Evolutionary conservation across 2,888 invertebrate species (phyloP), one percentile per base, ranked within the genome.

Genomic region (Zygogramma bicolorata): DNA sequence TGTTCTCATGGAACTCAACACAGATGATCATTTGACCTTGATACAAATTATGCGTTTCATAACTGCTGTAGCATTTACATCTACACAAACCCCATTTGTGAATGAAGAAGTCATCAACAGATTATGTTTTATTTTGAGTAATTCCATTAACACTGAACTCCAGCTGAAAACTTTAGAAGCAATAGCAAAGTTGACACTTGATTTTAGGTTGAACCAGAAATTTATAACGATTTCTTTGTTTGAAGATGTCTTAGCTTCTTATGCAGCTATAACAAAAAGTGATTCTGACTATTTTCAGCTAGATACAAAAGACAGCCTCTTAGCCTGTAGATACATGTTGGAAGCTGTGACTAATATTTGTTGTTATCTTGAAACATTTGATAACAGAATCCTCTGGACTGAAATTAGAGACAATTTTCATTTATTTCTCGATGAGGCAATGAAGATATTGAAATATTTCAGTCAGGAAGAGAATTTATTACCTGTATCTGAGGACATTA

Each of bases 11-110:
- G 87, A 90, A 79, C 86, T 91, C 63, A 87, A 89, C 53, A 90
- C 90, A 62, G 90, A 92, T 71, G 95, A 97, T 85, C 89, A 93
- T 20, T 89, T 92, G 59, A 91, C 94, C 22, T 87, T 96, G 3
- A 89, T 94, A 42, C 94, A 96, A 87, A 85, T 95, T 63, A 89
- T 95, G 84, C 89, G 94, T 29, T 87, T 95, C 40, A 87, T 93
- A 65, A 89, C 90, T n/a, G 85, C 86, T 0, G 88, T 91, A 46
- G 71, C 77, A 18, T 73, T 75, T 60, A 86, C 63, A 86, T 90
- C 74, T 84, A 90, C 53, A 82, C 85, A 40, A 80, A 85, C 77
- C 89, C 88, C 88, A 88, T 90, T 82, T 84, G 71, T 82, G 57
- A 85, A 86, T 40, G 87, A 87, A 8, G 82, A 89, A 29, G 89